Conservation (phyloP, 1,140 invertebrate genomes). For the Globodera rostochiensis region DNA sequence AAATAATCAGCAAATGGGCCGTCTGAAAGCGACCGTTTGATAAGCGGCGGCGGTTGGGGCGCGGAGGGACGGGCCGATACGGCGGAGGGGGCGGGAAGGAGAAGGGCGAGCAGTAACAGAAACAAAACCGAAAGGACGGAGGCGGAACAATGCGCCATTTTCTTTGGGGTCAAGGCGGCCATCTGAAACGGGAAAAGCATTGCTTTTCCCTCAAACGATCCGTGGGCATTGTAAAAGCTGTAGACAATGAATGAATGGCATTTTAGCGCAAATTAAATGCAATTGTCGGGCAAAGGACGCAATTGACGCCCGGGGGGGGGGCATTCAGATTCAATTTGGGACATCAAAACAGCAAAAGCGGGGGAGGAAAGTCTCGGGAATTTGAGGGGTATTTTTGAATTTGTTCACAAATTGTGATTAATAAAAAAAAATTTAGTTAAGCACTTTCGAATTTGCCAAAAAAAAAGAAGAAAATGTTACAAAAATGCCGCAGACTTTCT, state of each 20-base stretch:
- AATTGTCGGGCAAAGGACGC: background rate
- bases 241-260: background rate
- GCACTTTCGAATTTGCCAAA: no score
- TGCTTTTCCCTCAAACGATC: background rate
- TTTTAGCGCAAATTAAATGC: background rate
- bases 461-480: no score
- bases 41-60: background rate
- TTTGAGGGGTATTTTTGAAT: background rate
- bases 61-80: background rate
- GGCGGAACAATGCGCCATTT: background rate
- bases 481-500: no score
- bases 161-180: background rate
- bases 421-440: no score
- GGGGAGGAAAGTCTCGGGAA: background rate
- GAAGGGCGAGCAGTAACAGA: background rate
- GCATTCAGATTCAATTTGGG: background rate
- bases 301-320: background rate
- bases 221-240: no score
- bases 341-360: background rate
- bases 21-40: background rate
- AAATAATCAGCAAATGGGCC: background rate
- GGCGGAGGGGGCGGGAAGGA: background rate
- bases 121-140: background rate
- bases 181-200: background rate
- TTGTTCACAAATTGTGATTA: background rate